A percentile compares a stretch with the other conserved stretches of the same genome.
Conservation (phyloP, 2,888 invertebrate species). For the Lasioglossum pauxillum region DNA sequence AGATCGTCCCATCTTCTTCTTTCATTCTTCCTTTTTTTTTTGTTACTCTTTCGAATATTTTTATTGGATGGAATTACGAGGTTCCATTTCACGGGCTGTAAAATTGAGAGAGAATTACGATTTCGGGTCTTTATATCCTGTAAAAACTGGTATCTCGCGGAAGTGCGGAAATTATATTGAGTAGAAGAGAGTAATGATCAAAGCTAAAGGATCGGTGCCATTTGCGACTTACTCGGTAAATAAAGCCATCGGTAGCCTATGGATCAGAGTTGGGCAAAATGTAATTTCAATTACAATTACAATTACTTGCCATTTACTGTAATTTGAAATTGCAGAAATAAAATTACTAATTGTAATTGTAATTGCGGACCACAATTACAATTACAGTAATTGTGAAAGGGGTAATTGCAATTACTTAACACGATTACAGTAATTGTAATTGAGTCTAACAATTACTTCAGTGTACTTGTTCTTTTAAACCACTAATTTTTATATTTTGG, state of each 20-base stretch:
- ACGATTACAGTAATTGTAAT: too few relatives aligned
- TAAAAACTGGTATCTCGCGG: slow-evolving; percentile 16
- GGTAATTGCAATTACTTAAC: too few relatives aligned
- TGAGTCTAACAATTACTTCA: too few relatives aligned
- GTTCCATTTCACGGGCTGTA: slow-evolving; percentile 31
- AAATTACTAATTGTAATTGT: too few relatives aligned
- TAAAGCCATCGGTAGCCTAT: background rate
- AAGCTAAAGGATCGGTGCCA: background rate
- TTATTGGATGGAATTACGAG: slow-evolving; percentile 27
- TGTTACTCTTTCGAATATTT: slow-evolving; percentile 28
- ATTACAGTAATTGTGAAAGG: too few relatives aligned
- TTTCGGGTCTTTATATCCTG: slow-evolving; percentile 17
- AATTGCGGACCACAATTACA: too few relatives aligned
- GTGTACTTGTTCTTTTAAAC: too few relatives aligned
- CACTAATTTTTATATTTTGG: too few relatives aligned
- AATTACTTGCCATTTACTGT: too few relatives aligned
- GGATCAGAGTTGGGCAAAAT: too few relatives aligned
- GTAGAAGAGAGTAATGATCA: background rate
- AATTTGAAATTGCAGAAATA: too few relatives aligned
- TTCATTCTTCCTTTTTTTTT: background rate
- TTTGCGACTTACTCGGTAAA: background rate
- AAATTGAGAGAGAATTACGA: slow-evolving; percentile 30
- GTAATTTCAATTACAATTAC: too few relatives aligned
- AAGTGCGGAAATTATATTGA: slow-evolving; percentile 15
- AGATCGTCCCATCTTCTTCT: background rate